Base-by-base conservation (phyloP, 1,140 invertebrate genomes). In the Andricus grossulariae region DNA sequence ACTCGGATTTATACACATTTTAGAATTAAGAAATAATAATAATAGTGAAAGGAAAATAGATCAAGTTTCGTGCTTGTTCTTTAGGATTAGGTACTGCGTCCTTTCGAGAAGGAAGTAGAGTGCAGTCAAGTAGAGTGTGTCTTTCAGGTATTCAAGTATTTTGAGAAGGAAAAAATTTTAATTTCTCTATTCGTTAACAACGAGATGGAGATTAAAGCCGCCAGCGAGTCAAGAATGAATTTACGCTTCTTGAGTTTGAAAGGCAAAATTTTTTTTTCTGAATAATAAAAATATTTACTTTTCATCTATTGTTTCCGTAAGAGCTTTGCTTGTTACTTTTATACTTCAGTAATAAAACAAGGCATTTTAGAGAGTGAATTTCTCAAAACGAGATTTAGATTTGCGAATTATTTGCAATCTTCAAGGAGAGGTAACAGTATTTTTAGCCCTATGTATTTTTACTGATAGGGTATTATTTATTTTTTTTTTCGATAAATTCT, bases 161-260 rank as follows among this genome's bases (percentile, higher is more conserved):
- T 18, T 2, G 52, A 18, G 52, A 5, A 57, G 12, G 5, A 25
- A 32, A 11, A 55, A 32, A 32, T 1, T 57, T 12, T 25, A 32
- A 57, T 19, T 57, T 57, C 25, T 57, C 11, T 21, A 18, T 25
- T 57, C 19, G 13, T 21, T 21, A 57, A 57, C 55, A 57, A 57
- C 55, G 55, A 57, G 55, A 21, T 54, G n/a, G 25, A 21, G 55
- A 57, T 57, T 57, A 25, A 57, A 57, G 18, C 13, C 11, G 4
- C 12, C 25, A 57, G 25, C 19, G 19, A 57, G 19, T 11, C 19
- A 19, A 21, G 25, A 57, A 25, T 21, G 19, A 57, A 57, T 19
- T 57, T 57, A 57, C 55, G 55, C 10, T 25, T 57, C 55, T 57
- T 32, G 55, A 57, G 21, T 11, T 57, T 57, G 19, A 57, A 57